phyloP scores from a whole-genome alignment of 2,113 vertebrate genomes.

The Varanus komodoensis region DNA sequence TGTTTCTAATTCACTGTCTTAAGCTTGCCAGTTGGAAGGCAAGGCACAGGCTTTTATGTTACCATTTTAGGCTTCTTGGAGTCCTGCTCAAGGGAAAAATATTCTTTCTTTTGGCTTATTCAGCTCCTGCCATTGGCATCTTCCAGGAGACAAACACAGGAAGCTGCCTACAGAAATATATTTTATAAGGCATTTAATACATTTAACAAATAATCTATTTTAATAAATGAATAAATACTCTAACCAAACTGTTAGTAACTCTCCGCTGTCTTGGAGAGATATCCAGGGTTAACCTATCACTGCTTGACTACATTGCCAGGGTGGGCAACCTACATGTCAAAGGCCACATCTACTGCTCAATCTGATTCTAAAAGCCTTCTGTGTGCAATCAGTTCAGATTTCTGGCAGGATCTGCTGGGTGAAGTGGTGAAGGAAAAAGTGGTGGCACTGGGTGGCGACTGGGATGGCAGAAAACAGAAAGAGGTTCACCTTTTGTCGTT shows the following conservation, averaged over 20 bases:
- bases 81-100: not conserved
- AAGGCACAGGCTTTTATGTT: not conserved
- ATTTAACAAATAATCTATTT: too few relatives aligned
- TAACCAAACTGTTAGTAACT: not conserved
- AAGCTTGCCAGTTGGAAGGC: not conserved
- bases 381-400: too few relatives aligned
- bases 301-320: not conserved
- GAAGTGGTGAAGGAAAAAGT: too few relatives aligned
- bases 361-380: too few relatives aligned
- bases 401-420: too few relatives aligned
- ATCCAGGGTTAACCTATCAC: not conserved
- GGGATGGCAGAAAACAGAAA: too few relatives aligned
- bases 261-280: not conserved
- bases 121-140: not conserved
- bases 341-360: too few relatives aligned
- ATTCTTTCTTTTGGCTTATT: not conserved
- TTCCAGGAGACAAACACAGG: conserved; percentile 2
- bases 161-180: not conserved
- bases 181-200: too few relatives aligned
- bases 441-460: too few relatives aligned
- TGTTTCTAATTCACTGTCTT: conserved; percentile 8
- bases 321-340: too few relatives aligned
- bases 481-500: too few relatives aligned
- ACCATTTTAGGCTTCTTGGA: not conserved
- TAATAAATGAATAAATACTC: not conserved